These are phyloP conservation scores for Vombatus ursinus DNA, from an alignment of 2,113 vertebrate genomes.

Conservation along the genomic window DNA sequence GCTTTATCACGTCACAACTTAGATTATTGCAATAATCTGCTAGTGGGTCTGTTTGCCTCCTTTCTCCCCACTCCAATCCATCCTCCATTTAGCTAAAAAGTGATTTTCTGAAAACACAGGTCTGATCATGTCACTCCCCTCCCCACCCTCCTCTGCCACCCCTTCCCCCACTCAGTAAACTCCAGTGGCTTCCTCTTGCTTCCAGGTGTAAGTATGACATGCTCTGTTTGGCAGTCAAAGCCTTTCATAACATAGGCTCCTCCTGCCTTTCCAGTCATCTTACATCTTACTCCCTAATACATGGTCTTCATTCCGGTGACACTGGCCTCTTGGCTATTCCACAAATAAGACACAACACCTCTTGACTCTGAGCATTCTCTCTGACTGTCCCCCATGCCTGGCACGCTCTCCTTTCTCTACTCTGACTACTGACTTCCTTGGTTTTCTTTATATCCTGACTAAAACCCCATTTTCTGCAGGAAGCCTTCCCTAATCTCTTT, in stretches of 20 bases:
- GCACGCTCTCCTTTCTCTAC: background rate
- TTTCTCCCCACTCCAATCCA: background rate
- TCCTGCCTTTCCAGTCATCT: background rate
- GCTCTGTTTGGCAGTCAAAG: background rate
- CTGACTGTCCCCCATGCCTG: background rate
- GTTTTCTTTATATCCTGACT: background rate
- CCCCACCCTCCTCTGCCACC: no score
- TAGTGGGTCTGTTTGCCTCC: background rate
- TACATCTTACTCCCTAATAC: background rate
- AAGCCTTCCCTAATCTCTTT: background rate
- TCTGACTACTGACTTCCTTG: background rate
- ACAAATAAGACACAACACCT: background rate
- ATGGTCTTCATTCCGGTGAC: background rate
- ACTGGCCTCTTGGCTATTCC: background rate
- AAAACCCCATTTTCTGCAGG: background rate
- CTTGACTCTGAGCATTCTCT: background rate
- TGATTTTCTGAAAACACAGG: background rate
- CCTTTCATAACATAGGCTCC: background rate
- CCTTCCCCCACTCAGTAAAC: background rate
- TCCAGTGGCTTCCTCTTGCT: background rate
- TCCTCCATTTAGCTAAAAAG: background rate
- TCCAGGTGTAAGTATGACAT: background rate
- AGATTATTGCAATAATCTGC: background rate
- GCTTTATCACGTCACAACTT: background rate
- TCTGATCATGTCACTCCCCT: background rate